Evolutionary conservation across 2,888 invertebrate genomes (phyloP).

Genomic region (Ypsolopha scabrella): DNA sequence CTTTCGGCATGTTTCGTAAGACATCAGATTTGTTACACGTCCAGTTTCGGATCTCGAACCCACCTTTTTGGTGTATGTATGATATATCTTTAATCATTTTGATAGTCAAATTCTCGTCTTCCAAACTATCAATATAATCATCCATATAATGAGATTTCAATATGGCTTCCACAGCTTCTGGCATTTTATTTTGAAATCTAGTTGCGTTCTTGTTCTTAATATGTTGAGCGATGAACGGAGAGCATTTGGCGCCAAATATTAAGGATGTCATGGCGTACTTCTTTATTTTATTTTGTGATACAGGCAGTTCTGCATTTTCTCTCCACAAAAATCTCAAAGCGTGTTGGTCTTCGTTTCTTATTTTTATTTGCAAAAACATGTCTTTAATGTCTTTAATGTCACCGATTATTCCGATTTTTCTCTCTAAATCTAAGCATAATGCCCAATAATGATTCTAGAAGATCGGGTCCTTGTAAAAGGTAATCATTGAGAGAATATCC

Average conservation of each 20-base stretch:
- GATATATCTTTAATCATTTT: constrained; percentile 8
- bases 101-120: constrained; percentile 11
- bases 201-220: constrained; percentile 10
- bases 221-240: constrained; percentile 7
- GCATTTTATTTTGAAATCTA: constrained; percentile 2
- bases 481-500: too few species aligned
- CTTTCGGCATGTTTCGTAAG: constrained; percentile 13
- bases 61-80: constrained; percentile 10
- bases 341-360: constrained; percentile 17
- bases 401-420: constrained; percentile 20
- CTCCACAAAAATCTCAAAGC: constrained; percentile 24
- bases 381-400: constrained; percentile 18
- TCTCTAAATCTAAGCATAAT: constrained; percentile 26
- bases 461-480: constrained; percentile 25
- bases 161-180: constrained; percentile 12
- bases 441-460: constrained; percentile 20
- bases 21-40: constrained; percentile 13
- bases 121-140: constrained; percentile 19
- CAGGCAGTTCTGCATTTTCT: constrained; percentile 4
- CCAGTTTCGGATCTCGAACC: constrained; percentile 14
- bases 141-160: constrained; percentile 18
- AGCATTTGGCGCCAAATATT: constrained; percentile 12
- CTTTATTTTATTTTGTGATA: constrained; percentile 2
- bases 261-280: constrained; percentile 18
- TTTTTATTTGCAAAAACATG: constrained; percentile 20